These are phyloP conservation scores for Molossus alvarezi DNA, from an alignment of 2,797 vertebrate species.

Conservation along the genomic window DNA sequence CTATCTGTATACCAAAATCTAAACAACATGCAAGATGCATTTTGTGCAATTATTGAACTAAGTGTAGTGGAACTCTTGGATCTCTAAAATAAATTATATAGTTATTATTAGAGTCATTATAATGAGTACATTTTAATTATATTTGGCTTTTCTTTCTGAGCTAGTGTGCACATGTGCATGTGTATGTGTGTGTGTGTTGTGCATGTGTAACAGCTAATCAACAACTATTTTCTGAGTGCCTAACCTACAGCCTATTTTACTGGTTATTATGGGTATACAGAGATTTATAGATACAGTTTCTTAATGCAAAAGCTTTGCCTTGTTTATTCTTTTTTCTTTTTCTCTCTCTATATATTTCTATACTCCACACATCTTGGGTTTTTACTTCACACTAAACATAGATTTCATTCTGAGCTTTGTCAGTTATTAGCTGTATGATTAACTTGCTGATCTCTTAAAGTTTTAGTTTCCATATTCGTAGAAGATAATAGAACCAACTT, in stretches of 20 bases:
- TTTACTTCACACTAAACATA: background rate
- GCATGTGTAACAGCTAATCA: background rate
- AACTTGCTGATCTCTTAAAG: slow-evolving; percentile 28
- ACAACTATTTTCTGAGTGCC: background rate
- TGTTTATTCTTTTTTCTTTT: background rate
- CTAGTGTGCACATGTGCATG: background rate
- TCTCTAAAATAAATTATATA: background rate
- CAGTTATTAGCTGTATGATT: background rate
- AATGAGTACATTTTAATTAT: background rate
- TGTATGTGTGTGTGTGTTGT: background rate
- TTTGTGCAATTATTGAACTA: background rate
- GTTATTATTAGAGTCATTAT: background rate
- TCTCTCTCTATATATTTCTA: background rate
- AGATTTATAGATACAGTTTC: background rate
- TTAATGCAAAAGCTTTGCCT: background rate
- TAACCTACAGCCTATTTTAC: background rate
- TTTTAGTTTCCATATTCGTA: slow-evolving; percentile 24
- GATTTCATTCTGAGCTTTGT: background rate
- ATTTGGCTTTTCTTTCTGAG: background rate
- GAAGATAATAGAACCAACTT: background rate
- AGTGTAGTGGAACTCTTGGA: background rate
- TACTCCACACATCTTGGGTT: background rate
- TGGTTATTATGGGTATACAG: background rate
- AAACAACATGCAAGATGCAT: background rate
- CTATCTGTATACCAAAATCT: background rate